phyloP scores from a whole-genome alignment of 2,888 invertebrate genomes.

The Glyphotaelius pellucidus region DNA sequence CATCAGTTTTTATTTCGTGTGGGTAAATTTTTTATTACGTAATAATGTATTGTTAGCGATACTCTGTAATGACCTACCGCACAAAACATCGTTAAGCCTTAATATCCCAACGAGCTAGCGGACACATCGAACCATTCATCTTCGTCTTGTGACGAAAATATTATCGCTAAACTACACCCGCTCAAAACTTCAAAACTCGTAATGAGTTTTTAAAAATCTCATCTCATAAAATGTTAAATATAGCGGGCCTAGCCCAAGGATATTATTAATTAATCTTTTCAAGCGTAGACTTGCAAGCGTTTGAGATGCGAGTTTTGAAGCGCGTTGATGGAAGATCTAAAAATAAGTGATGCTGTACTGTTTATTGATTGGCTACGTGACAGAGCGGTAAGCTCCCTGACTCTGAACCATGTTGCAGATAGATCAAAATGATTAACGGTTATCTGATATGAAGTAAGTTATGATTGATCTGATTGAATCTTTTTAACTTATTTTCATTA shows the following conservation, averaged over 20 bases:
- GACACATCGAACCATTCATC: neutral
- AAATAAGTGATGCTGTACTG: no score
- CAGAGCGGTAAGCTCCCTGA: no score
- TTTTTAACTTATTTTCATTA: no score
- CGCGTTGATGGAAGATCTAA: no score
- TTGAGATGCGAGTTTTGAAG: neutral
- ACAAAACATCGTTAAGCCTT: neutral
- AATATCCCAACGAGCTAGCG: neutral
- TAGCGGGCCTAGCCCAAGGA: neutral
- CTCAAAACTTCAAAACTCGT: neutral
- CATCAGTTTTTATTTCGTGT: neutral
- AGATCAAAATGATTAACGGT: no score
- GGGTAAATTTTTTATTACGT: neutral
- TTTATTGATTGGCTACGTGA: no score
- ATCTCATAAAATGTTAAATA: neutral
- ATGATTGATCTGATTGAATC: no score
- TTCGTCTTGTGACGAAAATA: neutral
- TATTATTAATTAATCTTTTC: neutral
- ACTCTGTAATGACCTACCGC: neutral
- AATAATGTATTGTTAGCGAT: neutral
- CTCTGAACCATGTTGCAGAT: no score
- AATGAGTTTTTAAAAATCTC: neutral
- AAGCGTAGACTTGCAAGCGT: neutral
- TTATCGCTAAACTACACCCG: neutral
- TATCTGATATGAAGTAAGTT: no score